These are phyloP conservation scores for Pogonognathellus flavescens DNA, from an alignment of 1,140 invertebrate genomes.

Conservation along the genomic window DNA sequence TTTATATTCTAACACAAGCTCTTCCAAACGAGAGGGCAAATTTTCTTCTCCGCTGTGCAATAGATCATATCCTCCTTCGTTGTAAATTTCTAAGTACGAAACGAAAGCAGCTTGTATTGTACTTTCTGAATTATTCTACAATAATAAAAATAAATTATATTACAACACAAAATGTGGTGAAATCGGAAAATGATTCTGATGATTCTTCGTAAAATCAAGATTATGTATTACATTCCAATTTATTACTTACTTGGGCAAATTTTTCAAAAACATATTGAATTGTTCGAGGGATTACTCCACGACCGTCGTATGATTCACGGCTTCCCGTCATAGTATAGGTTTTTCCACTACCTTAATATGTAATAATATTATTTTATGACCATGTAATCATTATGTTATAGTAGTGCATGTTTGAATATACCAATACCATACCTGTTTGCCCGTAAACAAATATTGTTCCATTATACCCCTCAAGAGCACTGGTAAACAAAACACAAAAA, in stretches of 20 bases:
- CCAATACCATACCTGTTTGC: conserved; percentile 72
- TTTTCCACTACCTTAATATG: conserved; percentile 76
- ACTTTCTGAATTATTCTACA: background rate
- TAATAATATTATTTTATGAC: conserved; percentile 64
- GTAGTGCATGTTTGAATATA: no score
- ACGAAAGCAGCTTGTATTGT: conserved; percentile 69
- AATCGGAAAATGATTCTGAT: background rate
- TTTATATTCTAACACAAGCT: background rate
- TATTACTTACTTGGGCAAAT: conserved; percentile 72
- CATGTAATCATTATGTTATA: no score
- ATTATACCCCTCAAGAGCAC: conserved; percentile 83
- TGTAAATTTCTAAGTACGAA: conserved; percentile 75
- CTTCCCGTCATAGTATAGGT: conserved; percentile 80
- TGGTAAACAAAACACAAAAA: conserved; percentile 67
- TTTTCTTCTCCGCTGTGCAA: conserved; percentile 72
- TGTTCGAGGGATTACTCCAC: conserved; percentile 76
- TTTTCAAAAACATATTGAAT: conserved; percentile 74
- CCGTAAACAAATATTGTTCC: conserved; percentile 90
- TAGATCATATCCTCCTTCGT: conserved; percentile 76
- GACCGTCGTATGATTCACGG: conserved; percentile 70
- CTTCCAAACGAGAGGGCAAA: background rate
- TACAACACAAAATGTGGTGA: background rate
- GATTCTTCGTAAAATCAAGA: no score
- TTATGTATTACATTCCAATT: no score
- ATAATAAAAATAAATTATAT: background rate